Percentiles rank a stretch among this genome's conserved stretches.
These are phyloP conservation scores for Parauchenoglanis punctatus DNA, from an alignment of 2,797 vertebrate species.

Conservation along the genomic window DNA sequence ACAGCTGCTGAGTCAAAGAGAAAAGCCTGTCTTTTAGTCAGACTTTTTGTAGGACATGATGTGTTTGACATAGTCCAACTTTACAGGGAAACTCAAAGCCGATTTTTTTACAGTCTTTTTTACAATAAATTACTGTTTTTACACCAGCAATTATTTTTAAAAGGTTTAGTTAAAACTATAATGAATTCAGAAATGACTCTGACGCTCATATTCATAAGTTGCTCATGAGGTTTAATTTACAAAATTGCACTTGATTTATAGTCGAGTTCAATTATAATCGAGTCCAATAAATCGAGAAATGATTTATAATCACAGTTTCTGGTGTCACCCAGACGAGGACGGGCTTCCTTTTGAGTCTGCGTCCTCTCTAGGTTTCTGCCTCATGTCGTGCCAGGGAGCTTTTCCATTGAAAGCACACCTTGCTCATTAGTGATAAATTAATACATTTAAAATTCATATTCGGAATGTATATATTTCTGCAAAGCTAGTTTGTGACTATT, in stretches of 20 bases:
- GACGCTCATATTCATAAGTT: neutral
- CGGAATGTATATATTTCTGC: neutral
- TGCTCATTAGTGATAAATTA: neutral
- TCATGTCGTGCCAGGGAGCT: neutral
- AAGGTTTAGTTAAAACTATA: neutral
- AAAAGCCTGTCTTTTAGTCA: neutral
- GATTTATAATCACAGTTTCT: neutral
- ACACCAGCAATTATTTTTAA: neutral
- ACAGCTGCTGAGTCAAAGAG: neutral
- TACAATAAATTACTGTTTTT: neutral
- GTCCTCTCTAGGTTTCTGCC: neutral
- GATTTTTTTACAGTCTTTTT: neutral
- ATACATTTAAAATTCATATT: neutral
- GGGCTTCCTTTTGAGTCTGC: neutral
- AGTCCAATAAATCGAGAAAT: no score
- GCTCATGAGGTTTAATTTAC: neutral
- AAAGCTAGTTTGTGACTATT: neutral
- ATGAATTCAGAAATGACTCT: neutral
- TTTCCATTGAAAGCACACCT: no score
- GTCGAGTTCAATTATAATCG: no score
- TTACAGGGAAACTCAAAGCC: neutral
- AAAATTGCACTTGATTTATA: no score
- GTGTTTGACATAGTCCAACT: neutral
- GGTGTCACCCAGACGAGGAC: neutral
- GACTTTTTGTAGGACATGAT: neutral